Evolutionary conservation across 2,888 invertebrate genomes (phyloP), one percentile per base, ranked within the genome.

Genomic region (Ypsolopha sequella): DNA sequence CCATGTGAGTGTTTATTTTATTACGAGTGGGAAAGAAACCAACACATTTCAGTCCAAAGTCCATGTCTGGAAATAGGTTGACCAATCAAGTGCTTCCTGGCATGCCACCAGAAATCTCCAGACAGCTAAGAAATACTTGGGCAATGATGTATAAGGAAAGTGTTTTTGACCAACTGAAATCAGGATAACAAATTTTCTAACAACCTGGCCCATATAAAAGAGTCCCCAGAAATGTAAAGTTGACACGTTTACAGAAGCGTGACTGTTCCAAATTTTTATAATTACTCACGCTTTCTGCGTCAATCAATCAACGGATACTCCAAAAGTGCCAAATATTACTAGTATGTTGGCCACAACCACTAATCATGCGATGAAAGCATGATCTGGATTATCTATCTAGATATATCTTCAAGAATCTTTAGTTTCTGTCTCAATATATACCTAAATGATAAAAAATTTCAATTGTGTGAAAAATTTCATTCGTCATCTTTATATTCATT

Each of bases 71-170:
- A 41, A 41, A 49, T 41, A 49, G 41, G 33, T 33, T 13, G 24
- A 33, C 14, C 49, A 49, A 49, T 49, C 33, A 49, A 11, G 41
- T n/a, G 49, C 41, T 41, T 41, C 39, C 49, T 49, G 49, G 49
- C 49, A 41, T 11, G 14, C 7, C 33, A 49, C 49, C 49, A 49
- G 41, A 49, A 39, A 24, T 6, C 41, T 41, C 39, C 49, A 41
- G 49, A 24, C 41, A 34, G 11, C 8, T 7, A 36, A 6, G n/a
- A 36, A 38, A 36, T 36, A n/a, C 9, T 39, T 39, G 39, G 9
- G 39, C 11, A 39, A 39, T 39, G 39, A 24, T 3, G 24, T 24
- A 24, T 24, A 24, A 3, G 24, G 24, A 24, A 24, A 24, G 24
- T 24, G 2, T 2, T 24, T 24, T 24, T 2, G 24, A 24, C 24